Base-by-base conservation (phyloP, 2,888 invertebrate genomes). In the Drosophila algonquin region DNA sequence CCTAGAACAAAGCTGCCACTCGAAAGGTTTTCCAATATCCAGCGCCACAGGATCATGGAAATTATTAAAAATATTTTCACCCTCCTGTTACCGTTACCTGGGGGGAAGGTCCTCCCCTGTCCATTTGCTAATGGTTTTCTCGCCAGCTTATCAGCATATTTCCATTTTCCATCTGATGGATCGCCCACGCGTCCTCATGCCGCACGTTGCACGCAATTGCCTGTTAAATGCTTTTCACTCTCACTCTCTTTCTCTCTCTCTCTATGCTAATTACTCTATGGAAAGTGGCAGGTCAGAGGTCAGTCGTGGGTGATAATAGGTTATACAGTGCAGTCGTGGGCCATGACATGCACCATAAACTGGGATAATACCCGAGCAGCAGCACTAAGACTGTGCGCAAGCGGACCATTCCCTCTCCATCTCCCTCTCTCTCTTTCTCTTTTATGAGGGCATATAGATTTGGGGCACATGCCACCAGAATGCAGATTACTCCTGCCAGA, bases 111-210 rank as follows among this genome's bases (percentile, higher is more conserved):
- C 14, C 40, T 6, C 2, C 40, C 14, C 35, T 16, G 5, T 24
- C 30, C 21, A 16, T 55, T 44, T 67, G 71, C 70, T 85, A 89
- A 85, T 89, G 74, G 86, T 73, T 85, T 80, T 85, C 80, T 72
- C 88, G 80, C 82, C 63, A 74, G 63, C 74, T 58, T 77, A 87
- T 89, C 87, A 75, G 51, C 62, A 47, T 68, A 70, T 68, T 80
- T 70, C 47, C 67, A 82, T 73, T 76, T 55, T n/a, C 61, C 44
- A 27, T 40, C 67, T 59, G 58, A 75, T 24, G 27, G 48, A 63
- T 65, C 83, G 64, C 74, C 73, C 80, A 75, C 76, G 56, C 70
- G 52, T 4, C 35, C 35, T 4, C 12, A 12, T 12, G 12, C 35
- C 12, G n/a, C 35, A 35, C 0, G 35, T 5, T 5, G 12, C 35